A percentile compares a stretch with the other conserved stretches of the same genome.
phyloP scores from a whole-genome alignment of 2,888 invertebrate species.

The Salpingus planirostris region DNA sequence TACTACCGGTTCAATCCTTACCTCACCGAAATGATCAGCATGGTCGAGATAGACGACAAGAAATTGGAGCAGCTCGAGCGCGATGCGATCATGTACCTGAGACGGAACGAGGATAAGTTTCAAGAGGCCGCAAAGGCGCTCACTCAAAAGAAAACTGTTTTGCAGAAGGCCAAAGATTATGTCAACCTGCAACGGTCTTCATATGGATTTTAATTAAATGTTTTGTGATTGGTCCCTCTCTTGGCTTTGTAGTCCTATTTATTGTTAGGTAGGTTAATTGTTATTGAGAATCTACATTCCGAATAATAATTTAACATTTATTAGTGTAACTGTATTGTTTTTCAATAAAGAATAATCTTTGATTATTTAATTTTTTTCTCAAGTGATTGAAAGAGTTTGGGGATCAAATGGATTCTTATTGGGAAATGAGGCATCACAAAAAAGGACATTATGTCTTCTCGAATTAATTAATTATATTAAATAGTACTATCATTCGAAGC shows the following conservation, averaged over 20 bases:
- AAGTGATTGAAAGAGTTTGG: neutral
- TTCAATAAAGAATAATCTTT: too few relatives aligned
- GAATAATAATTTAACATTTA: too few relatives aligned
- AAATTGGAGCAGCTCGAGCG: slow-evolving; percentile 61
- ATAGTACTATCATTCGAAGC: slow-evolving; percentile 24
- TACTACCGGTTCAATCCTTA: slow-evolving; percentile 88
- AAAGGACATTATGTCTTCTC: slow-evolving; percentile 8
- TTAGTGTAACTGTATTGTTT: too few relatives aligned
- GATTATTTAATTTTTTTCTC: neutral
- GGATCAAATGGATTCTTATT: too few relatives aligned
- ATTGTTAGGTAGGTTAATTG: too few relatives aligned
- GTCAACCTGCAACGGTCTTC: slow-evolving; percentile 38
- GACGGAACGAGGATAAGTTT: slow-evolving; percentile 73
- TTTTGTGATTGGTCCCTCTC: too few relatives aligned
- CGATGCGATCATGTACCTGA: slow-evolving; percentile 71
- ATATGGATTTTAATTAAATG: slow-evolving; percentile 18
- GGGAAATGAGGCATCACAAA: neutral
- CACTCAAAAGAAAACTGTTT: slow-evolving; percentile 33
- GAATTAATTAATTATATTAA: slow-evolving; percentile 16
- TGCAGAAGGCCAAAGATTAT: slow-evolving; percentile 44
- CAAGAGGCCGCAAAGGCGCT: slow-evolving; percentile 49
- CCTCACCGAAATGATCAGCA: slow-evolving; percentile 64
- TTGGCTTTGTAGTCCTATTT: too few relatives aligned
- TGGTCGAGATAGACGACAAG: slow-evolving; percentile 71
- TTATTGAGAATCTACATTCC: too few relatives aligned